Evolutionary conservation across 2,113 vertebrate genomes (phyloP).

Genomic region (Petrocephalus zakoni): DNA sequence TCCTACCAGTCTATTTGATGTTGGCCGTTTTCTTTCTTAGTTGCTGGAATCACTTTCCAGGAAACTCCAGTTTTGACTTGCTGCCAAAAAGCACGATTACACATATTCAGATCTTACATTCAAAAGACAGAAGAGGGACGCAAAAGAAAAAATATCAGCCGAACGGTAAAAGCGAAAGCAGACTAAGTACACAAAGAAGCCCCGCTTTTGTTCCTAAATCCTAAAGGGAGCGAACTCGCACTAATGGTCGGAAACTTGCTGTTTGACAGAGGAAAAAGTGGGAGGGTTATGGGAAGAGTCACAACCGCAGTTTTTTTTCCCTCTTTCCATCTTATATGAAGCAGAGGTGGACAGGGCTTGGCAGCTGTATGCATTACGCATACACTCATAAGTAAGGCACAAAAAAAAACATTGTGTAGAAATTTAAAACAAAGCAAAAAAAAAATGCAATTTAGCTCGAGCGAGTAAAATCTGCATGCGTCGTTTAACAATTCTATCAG

Average conservation of each 20-base stretch:
- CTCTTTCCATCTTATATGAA: neutral
- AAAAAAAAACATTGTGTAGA: neutral
- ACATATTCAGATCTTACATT: neutral
- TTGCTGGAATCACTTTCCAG: conserved; percentile 14
- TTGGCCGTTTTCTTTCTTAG: neutral
- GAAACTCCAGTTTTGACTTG: neutral
- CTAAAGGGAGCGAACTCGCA: neutral
- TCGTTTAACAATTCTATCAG: neutral
- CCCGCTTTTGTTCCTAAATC: neutral
- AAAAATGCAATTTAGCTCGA: neutral
- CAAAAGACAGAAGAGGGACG: neutral
- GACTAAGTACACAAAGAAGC: neutral
- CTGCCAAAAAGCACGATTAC: neutral
- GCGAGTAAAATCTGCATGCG: neutral
- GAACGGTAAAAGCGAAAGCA: neutral
- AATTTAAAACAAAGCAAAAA: neutral
- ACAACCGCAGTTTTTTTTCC: neutral
- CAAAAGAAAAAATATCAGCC: neutral
- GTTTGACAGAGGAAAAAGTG: neutral
- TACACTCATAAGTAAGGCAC: neutral
- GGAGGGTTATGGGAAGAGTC: neutral
- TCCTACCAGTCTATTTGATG: neutral
- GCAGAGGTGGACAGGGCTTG: neutral
- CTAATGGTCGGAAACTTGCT: conserved; percentile 1
- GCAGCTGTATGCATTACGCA: conserved; percentile 7